A percentile compares a stretch with the other conserved stretches of the same genome.
These are phyloP conservation scores for Elaeidobius kamerunicus DNA, from an alignment of 2,888 invertebrate species.

Conservation along the genomic window DNA sequence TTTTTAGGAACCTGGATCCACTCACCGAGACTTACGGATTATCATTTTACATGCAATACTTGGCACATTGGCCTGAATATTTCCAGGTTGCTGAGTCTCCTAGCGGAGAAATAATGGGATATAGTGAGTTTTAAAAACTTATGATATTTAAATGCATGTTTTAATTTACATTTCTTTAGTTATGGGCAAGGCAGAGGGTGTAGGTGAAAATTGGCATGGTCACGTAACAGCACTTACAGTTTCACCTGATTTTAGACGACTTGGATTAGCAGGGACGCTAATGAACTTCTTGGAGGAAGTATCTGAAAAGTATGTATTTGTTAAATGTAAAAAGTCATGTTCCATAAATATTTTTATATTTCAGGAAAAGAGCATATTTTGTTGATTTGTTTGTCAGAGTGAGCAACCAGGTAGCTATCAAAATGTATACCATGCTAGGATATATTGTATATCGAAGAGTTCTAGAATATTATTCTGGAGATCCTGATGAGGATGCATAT, in stretches of 20 bases:
- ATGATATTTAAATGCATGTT: not conserved
- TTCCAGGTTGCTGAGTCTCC: conserved; percentile 97
- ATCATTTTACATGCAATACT: conserved; percentile 95
- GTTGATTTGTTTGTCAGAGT: conserved; percentile 98
- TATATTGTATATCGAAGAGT: conserved; percentile 96
- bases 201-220: conserved; percentile 96
- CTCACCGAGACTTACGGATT: conserved; percentile 95
- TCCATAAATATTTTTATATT: conserved; percentile 41
- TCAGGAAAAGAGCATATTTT: conserved; percentile 92
- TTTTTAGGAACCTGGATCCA: conserved; percentile 89
- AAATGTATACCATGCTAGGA: conserved; percentile 94
- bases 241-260: conserved; percentile 87
- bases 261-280: conserved; percentile 88
- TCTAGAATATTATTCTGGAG: conserved; percentile 96
- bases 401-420: conserved; percentile 95
- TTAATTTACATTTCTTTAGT: conserved; percentile 58
- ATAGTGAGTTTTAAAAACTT: conserved; percentile 67
- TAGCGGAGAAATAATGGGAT: conserved; percentile 96
- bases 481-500: conserved; percentile 98
- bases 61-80: conserved; percentile 98
- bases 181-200: conserved; percentile 98
- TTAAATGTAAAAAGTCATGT: not conserved
- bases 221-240: conserved; percentile 98
- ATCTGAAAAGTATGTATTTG: conserved; percentile 79
- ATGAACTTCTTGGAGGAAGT: conserved; percentile 95